Evolutionary conservation across 35 echinoderm and acorn worm genomes (phyloP).

Genomic region (Amphiura filiformis): DNA sequence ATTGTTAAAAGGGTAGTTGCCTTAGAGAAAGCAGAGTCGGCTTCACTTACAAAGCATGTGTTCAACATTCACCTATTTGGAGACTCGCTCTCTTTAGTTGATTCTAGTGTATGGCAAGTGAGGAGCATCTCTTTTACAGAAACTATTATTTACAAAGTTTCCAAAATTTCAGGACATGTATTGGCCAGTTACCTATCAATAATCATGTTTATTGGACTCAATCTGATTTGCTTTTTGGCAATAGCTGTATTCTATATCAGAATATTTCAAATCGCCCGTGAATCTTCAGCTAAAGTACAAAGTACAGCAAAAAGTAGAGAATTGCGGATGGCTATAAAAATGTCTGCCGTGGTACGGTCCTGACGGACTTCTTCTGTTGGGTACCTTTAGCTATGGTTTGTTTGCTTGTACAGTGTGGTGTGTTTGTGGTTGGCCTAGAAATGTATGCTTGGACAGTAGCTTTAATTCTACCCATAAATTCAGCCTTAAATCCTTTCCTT

Average conservation of each 20-base stretch:
- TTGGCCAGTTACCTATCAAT: conserved; percentile 28
- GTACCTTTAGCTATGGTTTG: conserved; percentile 52
- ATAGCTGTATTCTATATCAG: conserved; percentile 28
- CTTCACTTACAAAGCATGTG: background rate
- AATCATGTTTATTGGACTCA: conserved; percentile 37
- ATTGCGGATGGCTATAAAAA: conserved; percentile 47
- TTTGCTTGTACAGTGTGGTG: conserved; percentile 22
- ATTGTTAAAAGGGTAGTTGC: conserved; percentile 27
- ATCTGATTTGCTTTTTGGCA: conserved; percentile 14
- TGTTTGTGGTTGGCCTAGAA: background rate
- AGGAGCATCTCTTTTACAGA: background rate
- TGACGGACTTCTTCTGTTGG: conserved; percentile 60
- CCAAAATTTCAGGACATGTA: background rate
- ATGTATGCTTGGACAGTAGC: conserved; percentile 79
- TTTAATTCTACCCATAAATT: conserved; percentile 88
- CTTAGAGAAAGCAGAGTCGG: background rate
- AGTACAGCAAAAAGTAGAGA: conserved; percentile 7
- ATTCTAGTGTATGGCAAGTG: no score
- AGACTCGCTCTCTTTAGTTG: no score
- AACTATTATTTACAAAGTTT: conserved; percentile 1
- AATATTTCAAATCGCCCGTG: conserved; percentile 26
- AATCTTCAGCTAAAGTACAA: conserved; percentile 4
- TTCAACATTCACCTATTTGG: no score
- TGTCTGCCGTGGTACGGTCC: conserved; percentile 38
- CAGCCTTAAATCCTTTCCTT: conserved; percentile 71